phyloP scores from a whole-genome alignment of 2,888 invertebrate genomes.

The Meteorus colon region DNA sequence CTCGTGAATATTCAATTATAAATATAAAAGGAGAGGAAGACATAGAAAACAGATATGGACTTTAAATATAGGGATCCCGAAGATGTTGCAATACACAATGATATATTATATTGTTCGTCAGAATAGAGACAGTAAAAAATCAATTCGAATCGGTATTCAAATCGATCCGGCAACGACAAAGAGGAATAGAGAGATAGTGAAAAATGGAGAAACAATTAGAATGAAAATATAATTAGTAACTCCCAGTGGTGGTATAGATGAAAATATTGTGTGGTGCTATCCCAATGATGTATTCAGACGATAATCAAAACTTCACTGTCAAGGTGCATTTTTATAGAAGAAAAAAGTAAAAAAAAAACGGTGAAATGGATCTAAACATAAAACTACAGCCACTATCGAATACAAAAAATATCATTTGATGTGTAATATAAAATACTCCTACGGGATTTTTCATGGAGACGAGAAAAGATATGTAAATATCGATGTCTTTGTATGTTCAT shows the following conservation, averaged over 20 bases:
- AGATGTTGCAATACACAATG: conserved; percentile 26
- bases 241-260: conserved; percentile 36
- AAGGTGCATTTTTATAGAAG: conserved; percentile 50
- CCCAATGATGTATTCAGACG: conserved; percentile 46
- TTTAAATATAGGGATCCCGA: conserved; percentile 24
- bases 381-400: conserved; percentile 50
- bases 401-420: conserved; percentile 37
- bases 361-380: conserved; percentile 50
- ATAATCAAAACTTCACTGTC: conserved; percentile 50
- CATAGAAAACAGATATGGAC: not conserved
- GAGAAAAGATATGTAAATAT: conserved; percentile 12
- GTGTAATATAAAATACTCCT: conserved; percentile 35
- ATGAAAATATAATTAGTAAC: conserved; percentile 33
- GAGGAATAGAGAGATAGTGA: not conserved
- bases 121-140: not conserved
- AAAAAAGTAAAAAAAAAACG: conserved; percentile 35
- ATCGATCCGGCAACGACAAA: too few species aligned
- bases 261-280: conserved; percentile 52
- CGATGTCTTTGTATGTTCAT: not conserved
- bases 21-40: not conserved
- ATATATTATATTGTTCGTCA: not conserved
- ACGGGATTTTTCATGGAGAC: conserved; percentile 34
- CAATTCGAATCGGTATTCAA: not conserved
- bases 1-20: conserved; percentile 35
- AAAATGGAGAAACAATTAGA: not conserved